These are phyloP conservation scores for Coptodon rendalli DNA, from an alignment of 2,113 vertebrate species.

Conservation along the genomic window DNA sequence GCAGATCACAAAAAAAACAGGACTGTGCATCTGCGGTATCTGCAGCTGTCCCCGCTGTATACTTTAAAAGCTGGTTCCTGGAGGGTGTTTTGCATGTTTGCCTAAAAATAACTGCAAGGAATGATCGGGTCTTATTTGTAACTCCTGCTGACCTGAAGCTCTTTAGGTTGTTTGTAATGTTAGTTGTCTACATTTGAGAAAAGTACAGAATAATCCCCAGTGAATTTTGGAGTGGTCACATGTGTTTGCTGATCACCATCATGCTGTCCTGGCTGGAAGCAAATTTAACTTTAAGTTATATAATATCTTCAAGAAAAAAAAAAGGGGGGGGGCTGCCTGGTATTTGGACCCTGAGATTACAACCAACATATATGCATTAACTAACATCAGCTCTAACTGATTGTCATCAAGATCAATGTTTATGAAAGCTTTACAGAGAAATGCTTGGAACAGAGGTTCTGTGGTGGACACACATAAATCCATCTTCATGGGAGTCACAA, in stretches of 20 bases:
- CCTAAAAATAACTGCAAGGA: neutral
- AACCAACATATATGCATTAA: neutral
- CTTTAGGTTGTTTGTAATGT: neutral
- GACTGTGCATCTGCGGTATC: neutral
- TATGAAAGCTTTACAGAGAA: neutral
- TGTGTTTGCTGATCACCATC: neutral
- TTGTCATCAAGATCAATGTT: neutral
- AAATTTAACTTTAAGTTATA: neutral
- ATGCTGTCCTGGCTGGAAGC: neutral
- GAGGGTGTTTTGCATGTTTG: neutral
- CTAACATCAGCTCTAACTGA: neutral
- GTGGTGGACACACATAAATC: neutral
- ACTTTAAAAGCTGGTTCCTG: neutral
- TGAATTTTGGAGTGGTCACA: neutral
- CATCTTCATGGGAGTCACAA: neutral
- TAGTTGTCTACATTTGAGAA: neutral
- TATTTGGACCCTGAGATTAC: neutral
- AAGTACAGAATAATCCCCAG: neutral
- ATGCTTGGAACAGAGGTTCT: neutral
- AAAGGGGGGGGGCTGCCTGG: neutral
- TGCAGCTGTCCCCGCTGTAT: neutral
- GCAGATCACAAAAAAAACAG: neutral
- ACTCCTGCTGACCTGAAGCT: neutral
- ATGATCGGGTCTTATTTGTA: neutral
- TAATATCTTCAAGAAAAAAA: neutral